Evolutionary conservation across 2,113 vertebrate species (phyloP), one percentile per base, ranked within the genome.

Genomic region (Rhea pennata): DNA sequence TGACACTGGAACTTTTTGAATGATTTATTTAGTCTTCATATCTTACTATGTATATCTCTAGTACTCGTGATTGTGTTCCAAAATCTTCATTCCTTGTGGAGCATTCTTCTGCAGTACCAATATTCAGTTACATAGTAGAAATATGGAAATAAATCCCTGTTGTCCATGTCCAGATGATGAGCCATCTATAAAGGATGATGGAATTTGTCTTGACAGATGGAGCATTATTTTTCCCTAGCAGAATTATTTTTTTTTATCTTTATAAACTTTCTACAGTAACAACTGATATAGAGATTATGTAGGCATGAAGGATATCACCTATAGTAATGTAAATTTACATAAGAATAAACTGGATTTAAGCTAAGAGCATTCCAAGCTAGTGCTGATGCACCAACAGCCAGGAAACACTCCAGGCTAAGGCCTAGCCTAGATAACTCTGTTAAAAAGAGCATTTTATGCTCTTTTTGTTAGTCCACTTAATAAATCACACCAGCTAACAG

Each of bases 181-280:
- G 78, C 29, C 9, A 65, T 71, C 48, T 82, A 26, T 29, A 93
- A 93, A 59, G 12, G 15, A 51, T 7, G 8, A 33, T 42, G 71
- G 26, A 77, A 92, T 50, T 84, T 84, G 75, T 65, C 31, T 91
- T 75, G 69, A 78, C 87, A 91, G 67, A 76, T 58, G 64, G 64
- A 74, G 6, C 5, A 46, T 59, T 71, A 58, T 78, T 91, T 95
- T 92, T 75, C n/a, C 50, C 10, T 46, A n/a, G 26, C 13, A 90
- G 76, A 94, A 90, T 88, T 62, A 90, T 59, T 87, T 94, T 83
- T 58, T 16, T 40, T 66, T 86, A 83, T 51, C 21, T 90, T 86
- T 95, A 65, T 29, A 77, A 83, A 64, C 5, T 20, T 86, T 73
- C 27, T 48, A 64, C 27, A 69, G 42, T 58, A 90, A 78, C n/a